Evolutionary conservation across 2,888 invertebrate species (phyloP).

Genomic region (Rhogogaster chlorosoma): DNA sequence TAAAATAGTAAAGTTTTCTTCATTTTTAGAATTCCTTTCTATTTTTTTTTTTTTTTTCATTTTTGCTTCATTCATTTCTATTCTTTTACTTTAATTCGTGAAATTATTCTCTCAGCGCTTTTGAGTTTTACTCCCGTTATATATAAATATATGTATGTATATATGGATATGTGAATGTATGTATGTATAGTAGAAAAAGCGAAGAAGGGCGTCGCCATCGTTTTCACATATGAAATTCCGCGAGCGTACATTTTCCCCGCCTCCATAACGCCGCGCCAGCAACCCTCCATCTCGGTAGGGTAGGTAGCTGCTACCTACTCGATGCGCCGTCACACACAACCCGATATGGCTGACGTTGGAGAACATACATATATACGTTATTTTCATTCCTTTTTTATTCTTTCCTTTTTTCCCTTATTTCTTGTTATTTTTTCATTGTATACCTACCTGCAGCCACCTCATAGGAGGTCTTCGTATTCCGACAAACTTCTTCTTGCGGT

Average conservation of each 20-base stretch:
- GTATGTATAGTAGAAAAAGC: background rate
- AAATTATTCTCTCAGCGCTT: background rate
- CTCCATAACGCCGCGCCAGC: conserved; percentile 21
- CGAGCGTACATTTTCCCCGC: conserved; percentile 54
- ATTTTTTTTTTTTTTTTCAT: background rate
- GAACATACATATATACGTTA: background rate
- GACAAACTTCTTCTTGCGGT: background rate
- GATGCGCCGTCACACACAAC: conserved; percentile 41
- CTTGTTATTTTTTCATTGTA: background rate
- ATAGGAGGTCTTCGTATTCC: background rate
- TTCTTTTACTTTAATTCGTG: background rate
- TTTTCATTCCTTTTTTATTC: background rate
- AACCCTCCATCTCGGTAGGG: conserved; percentile 19
- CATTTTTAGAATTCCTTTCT: background rate
- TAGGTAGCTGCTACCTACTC: conserved; percentile 17
- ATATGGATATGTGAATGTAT: background rate
- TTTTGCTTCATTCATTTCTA: background rate
- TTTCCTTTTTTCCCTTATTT: background rate
- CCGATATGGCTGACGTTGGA: conserved; percentile 32
- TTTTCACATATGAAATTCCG: conserved; percentile 63
- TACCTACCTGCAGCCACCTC: background rate
- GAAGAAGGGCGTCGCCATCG: conserved; percentile 43
- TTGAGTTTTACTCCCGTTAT: background rate
- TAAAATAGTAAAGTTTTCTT: background rate
- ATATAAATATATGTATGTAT: background rate